These are phyloP conservation scores for Sphinx pinastri DNA, from an alignment of 2,888 invertebrate species.

Conservation along the genomic window DNA sequence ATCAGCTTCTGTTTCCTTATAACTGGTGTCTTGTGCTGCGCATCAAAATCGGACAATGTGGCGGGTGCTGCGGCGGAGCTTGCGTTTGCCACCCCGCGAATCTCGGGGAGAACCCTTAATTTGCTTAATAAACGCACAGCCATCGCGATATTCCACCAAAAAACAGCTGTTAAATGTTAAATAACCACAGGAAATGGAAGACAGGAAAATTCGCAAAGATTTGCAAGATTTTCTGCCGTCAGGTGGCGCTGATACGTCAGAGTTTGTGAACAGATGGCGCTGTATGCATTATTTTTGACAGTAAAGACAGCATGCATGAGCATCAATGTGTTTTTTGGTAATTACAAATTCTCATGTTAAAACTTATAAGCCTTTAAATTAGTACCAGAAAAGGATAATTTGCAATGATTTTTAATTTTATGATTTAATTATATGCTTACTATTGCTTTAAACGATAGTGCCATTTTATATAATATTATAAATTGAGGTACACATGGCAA, in stretches of 20 bases:
- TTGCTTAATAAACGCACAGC: constrained; percentile 74
- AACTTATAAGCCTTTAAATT: not conserved
- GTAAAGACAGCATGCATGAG: constrained; percentile 24
- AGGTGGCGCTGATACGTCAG: constrained; percentile 56
- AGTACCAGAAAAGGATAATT: not conserved
- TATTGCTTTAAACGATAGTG: not conserved
- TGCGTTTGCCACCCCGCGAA: constrained; percentile 58
- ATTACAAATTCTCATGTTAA: not conserved
- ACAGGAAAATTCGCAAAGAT: constrained; percentile 42
- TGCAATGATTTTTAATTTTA: not conserved
- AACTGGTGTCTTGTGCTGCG: constrained; percentile 86
- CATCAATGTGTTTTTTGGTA: too few relatives aligned
- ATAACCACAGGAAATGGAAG: constrained; percentile 80
- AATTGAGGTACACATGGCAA: constrained; percentile 47
- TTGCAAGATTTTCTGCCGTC: constrained; percentile 41
- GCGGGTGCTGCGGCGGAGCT: constrained; percentile 76
- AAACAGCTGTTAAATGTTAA: constrained; percentile 62
- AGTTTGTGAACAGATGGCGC: constrained; percentile 50
- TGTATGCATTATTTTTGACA: constrained; percentile 38
- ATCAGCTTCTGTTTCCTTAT: constrained; percentile 82
- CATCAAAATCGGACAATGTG: constrained; percentile 87
- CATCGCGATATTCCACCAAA: constrained; percentile 58
- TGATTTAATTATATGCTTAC: not conserved
- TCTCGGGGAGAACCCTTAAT: constrained; percentile 67
- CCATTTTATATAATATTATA: not conserved